phyloP scores from a whole-genome alignment of 2,888 invertebrate genomes.

The Xestoiulus laeticollis region DNA sequence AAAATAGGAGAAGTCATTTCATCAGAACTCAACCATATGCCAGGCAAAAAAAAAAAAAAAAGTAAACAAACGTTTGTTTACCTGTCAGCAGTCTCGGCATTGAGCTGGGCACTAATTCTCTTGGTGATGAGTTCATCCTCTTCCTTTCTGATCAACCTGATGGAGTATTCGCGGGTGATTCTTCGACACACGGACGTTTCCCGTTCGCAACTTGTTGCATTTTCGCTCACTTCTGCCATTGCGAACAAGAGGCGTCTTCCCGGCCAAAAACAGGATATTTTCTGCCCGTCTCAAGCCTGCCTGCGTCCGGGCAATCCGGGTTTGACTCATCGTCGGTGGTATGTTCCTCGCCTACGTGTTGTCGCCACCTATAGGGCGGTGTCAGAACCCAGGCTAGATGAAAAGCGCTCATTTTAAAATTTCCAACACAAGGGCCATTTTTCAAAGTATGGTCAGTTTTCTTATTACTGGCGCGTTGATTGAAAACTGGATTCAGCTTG shows the following conservation, averaged over 20 bases:
- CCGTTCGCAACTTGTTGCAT: background rate
- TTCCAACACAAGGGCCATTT: too few relatives aligned
- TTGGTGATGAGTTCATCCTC: conserved; percentile 43
- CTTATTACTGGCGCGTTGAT: too few relatives aligned
- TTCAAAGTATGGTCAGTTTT: too few relatives aligned
- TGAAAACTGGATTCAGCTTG: too few relatives aligned
- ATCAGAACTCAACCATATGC: background rate
- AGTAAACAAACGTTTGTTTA: background rate
- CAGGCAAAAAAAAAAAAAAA: background rate
- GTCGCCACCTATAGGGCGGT: background rate
- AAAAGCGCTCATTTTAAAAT: background rate
- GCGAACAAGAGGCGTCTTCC: background rate
- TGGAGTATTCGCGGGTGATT: background rate
- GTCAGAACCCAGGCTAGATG: background rate
- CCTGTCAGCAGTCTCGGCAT: background rate
- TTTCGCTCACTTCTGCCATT: background rate
- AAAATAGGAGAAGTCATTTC: background rate
- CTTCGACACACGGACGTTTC: background rate
- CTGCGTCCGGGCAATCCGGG: background rate
- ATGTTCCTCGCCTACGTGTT: background rate
- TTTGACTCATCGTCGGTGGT: background rate
- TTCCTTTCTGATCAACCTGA: background rate
- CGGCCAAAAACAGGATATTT: background rate
- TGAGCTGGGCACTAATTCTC: conserved; percentile 24
- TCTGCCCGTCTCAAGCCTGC: background rate